Conservation (phyloP, 2,888 invertebrate genomes). For the Drosophila pseudotalamancana region DNA sequence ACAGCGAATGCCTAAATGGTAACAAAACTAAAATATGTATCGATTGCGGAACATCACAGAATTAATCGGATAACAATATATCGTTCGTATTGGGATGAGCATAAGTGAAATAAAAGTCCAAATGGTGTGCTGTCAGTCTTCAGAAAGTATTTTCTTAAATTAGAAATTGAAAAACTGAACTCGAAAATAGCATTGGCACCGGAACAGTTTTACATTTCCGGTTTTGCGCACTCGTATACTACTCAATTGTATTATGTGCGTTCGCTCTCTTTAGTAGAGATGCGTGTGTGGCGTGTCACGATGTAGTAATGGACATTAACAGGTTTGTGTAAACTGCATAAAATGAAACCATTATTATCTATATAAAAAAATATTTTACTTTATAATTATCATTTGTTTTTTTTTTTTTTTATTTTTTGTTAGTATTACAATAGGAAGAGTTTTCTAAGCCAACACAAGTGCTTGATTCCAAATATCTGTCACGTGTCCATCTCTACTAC, state of each 20-base stretch:
- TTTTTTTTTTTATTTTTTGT: neutral
- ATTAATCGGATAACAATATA: neutral
- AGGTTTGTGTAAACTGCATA: neutral
- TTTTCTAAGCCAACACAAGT: no score
- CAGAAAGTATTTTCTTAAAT: constrained; percentile 1
- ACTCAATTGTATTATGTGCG: constrained; percentile 17
- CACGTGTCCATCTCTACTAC: constrained; percentile 30
- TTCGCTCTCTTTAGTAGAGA: constrained; percentile 16
- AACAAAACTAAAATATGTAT: neutral
- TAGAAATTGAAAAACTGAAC: constrained; percentile 5
- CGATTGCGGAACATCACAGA: neutral
- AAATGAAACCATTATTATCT: no score
- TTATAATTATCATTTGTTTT: neutral
- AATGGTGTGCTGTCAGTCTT: neutral
- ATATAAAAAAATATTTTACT: no score
- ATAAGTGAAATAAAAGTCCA: neutral
- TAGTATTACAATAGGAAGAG: neutral
- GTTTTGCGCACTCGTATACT: constrained; percentile 32
- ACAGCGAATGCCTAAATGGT: constrained; percentile 22
- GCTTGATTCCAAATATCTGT: neutral
- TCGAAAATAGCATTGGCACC: constrained; percentile 26
- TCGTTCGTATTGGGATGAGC: neutral
- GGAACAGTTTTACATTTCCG: constrained; percentile 24
- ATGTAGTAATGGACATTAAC: neutral
- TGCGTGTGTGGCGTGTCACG: constrained; percentile 15